These are phyloP conservation scores for Varroa destructor DNA, from an alignment of 1,140 invertebrate species.

Conservation along the genomic window DNA sequence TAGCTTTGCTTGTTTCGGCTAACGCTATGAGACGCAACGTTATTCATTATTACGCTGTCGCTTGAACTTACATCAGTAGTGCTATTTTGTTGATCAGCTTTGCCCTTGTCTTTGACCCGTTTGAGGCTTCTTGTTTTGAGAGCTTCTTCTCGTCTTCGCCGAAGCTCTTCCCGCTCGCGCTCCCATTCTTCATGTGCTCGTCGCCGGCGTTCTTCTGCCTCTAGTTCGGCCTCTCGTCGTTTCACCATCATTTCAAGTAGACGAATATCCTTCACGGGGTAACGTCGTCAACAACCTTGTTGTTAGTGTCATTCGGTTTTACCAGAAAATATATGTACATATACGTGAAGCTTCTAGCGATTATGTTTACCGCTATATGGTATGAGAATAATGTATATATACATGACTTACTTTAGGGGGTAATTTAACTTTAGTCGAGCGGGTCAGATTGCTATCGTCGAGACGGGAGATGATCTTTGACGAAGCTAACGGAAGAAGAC, in stretches of 20 bases:
- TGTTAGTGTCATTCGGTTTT: too few species aligned
- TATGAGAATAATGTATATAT: too few species aligned
- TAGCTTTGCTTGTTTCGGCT: too few species aligned
- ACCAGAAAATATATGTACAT: too few species aligned
- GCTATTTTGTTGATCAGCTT: not conserved
- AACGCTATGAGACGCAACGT: too few species aligned
- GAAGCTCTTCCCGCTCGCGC: conserved; percentile 19
- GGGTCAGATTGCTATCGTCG: conserved; percentile 7
- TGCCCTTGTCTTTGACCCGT: conserved; percentile 14
- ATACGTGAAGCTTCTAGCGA: too few species aligned
- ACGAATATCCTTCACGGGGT: not conserved
- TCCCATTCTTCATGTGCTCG: conserved; percentile 15
- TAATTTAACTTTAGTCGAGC: conserved; percentile 2
- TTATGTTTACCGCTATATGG: too few species aligned
- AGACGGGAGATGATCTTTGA: not conserved
- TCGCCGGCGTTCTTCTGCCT: conserved; percentile 11
- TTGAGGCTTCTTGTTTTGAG: conserved; percentile 20
- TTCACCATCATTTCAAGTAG: conserved; percentile 24
- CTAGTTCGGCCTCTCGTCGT: conserved; percentile 14
- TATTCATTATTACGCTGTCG: too few species aligned
- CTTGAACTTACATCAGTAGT: too few species aligned
- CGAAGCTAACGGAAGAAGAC: not conserved
- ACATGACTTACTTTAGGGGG: conserved; percentile 1
- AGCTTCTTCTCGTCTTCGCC: conserved; percentile 6
- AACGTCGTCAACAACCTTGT: too few species aligned